A percentile compares a stretch with the other conserved stretches of the same genome.
phyloP scores from a whole-genome alignment of 2,888 invertebrate genomes.

The Caenorhabditis plicata region DNA sequence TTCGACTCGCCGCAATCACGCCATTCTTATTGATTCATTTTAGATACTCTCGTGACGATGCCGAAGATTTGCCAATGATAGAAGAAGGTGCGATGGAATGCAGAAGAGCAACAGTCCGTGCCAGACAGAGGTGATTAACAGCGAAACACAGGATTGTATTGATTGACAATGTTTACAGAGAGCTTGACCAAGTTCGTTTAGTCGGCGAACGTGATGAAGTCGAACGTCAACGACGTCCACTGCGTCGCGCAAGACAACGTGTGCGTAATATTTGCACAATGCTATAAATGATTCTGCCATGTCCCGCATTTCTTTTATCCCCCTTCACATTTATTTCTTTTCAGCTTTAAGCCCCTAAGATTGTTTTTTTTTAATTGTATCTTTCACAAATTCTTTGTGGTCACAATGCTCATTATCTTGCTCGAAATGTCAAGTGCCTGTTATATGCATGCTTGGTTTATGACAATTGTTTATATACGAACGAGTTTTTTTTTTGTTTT shows the following conservation, averaged over 20 bases:
- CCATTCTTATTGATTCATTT: background rate
- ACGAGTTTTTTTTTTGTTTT: no score
- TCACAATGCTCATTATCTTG: no score
- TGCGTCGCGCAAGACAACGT: constrained; percentile 55
- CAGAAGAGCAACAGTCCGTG: constrained; percentile 38
- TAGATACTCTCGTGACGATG: constrained; percentile 19
- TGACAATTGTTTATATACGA: no score
- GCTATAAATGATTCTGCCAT: constrained; percentile 45
- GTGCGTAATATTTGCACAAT: constrained; percentile 61
- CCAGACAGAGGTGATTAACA: constrained; percentile 18
- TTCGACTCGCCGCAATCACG: background rate
- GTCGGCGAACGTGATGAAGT: constrained; percentile 35
- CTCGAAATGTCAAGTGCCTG: no score
- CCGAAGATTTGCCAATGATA: constrained; percentile 48
- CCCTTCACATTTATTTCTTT: background rate
- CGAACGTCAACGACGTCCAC: constrained; percentile 43
- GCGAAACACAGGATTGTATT: background rate
- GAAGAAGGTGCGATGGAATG: constrained; percentile 50
- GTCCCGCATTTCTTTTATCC: background rate
- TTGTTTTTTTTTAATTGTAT: no score
- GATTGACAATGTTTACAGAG: constrained; percentile 10
- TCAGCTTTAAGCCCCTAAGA: no score
- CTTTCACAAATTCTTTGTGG: no score
- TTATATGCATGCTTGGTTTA: no score
- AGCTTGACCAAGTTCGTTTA: constrained; percentile 32